Base-by-base conservation (phyloP, 2,113 vertebrate genomes). In the Plestiodon gilberti region DNA sequence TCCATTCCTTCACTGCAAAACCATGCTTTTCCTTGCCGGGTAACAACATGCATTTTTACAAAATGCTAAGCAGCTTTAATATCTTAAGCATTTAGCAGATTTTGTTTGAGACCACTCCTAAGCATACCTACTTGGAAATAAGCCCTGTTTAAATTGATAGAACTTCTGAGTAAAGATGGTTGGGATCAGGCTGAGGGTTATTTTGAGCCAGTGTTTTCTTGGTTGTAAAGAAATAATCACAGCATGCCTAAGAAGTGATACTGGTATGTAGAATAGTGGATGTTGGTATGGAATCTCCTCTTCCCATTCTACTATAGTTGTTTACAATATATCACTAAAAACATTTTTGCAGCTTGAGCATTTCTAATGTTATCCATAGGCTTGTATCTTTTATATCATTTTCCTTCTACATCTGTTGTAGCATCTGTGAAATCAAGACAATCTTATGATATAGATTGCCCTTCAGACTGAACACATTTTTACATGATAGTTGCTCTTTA, bases 171-270 rank as follows among this genome's bases (percentile, higher is more conserved):
- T 57, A 82, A 59, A 71, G 7, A 28, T 73, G 22, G n/a, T 35
- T 82, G 18, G 30, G 9, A 5, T 25, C 2, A 10, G 33, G 70
- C 28, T 48, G 25, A 23, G 62, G 25, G 61, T 84, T 75, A 55
- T 83, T 71, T 82, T 87, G 82, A 89, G 90, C 0, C 0, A 89
- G 83, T 88, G 67, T 93, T 40, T 89, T 91, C 80, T 92, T 62
- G 83, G 70, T 76, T 82, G 5, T 82, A 18, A 74, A 15, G 23
- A 82, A 88, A 7, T 13, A 40, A 64, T 84, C 78, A 75, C 73
- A 87, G 25, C 30, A 1, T 70, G 20, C 74, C 30, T 55, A 22
- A 69, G 35, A 57, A 76, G 23, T 2, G 0, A 0, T 71, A 35
- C 13, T 61, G 43, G 81, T 87, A 67, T 0, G 0, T 85, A 84